Percentiles rank a stretch among this genome's conserved stretches.
Evolutionary conservation across 2,888 invertebrate species (phyloP).

Genomic region (Auanema sp.): DNA sequence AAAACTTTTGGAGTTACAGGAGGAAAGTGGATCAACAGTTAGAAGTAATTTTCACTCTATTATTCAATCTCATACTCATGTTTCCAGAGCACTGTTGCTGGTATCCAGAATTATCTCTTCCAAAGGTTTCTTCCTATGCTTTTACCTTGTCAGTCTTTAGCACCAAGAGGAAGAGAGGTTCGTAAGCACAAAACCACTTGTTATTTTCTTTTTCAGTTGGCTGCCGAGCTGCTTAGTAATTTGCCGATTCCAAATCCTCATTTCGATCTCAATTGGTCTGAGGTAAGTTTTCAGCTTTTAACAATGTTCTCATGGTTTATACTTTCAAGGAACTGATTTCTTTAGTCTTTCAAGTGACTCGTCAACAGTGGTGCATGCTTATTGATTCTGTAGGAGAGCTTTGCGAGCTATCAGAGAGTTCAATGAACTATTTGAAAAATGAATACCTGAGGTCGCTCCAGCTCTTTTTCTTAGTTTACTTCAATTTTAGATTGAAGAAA

Average conservation of each 20-base stretch:
- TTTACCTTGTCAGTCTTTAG: slow-evolving; percentile 7
- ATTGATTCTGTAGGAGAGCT: not conserved
- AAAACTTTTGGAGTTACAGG: slow-evolving; percentile 16
- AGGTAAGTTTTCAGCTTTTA: not conserved
- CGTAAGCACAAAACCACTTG: not conserved
- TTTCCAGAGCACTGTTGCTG: slow-evolving; percentile 5
- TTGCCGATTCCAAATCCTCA: not conserved
- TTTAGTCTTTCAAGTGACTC: slow-evolving; percentile 4
- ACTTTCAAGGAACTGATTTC: not conserved
- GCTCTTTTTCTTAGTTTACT: too few relatives aligned
- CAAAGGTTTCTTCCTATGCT: slow-evolving; percentile 5
- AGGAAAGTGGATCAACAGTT: slow-evolving; percentile 14
- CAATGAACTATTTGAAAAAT: slow-evolving; percentile 3
- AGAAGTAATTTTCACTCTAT: not conserved
- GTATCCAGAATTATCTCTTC: slow-evolving; percentile 11
- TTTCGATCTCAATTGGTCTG: not conserved
- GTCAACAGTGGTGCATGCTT: not conserved
- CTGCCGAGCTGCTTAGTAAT: not conserved
- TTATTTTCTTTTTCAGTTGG: not conserved
- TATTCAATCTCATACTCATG: not conserved
- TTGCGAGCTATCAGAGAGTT: not conserved
- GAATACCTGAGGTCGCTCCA: slow-evolving; percentile 8
- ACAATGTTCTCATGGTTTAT: not conserved
- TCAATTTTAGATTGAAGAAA: slow-evolving; percentile 6
- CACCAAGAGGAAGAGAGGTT: not conserved